These are phyloP conservation scores for Dallia pectoralis DNA, from an alignment of 2,797 vertebrate species.

Conservation along the genomic window DNA sequence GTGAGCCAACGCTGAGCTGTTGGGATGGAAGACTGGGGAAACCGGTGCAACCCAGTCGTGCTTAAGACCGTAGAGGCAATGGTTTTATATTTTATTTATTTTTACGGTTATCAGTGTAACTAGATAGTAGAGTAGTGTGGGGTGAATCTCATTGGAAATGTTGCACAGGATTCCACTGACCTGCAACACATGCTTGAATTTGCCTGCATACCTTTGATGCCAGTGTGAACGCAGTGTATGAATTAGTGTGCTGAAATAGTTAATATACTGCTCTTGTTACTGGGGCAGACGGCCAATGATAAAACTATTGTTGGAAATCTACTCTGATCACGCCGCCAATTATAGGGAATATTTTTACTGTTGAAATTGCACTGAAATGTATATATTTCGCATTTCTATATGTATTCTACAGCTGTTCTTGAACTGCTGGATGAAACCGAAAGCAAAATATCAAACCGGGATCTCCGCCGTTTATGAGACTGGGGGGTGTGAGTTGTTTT, in stretches of 20 bases:
- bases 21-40: constrained; percentile 18
- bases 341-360: no score
- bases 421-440: no score
- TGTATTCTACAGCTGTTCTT: no score
- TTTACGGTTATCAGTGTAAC: constrained; percentile 20
- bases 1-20: constrained; percentile 20
- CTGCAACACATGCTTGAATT: constrained; percentile 57
- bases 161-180: constrained; percentile 22
- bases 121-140: constrained; percentile 17
- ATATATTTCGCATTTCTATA: no score
- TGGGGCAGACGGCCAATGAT: no score
- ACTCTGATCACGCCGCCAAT: no score
- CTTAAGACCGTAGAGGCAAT: not conserved
- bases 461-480: no score
- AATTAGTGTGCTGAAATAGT: constrained; percentile 36
- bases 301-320: no score
- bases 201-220: constrained; percentile 49
- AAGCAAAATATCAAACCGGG: no score
- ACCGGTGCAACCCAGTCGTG: constrained; percentile 1
- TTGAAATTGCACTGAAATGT: no score
- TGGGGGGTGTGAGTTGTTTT: no score
- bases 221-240: constrained; percentile 46
- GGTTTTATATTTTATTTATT: no score
- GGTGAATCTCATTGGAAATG: constrained; percentile 31
- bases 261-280: not conserved